Evolutionary conservation across 2,797 vertebrate species (phyloP).

Genomic region (Muscicapa comitata): DNA sequence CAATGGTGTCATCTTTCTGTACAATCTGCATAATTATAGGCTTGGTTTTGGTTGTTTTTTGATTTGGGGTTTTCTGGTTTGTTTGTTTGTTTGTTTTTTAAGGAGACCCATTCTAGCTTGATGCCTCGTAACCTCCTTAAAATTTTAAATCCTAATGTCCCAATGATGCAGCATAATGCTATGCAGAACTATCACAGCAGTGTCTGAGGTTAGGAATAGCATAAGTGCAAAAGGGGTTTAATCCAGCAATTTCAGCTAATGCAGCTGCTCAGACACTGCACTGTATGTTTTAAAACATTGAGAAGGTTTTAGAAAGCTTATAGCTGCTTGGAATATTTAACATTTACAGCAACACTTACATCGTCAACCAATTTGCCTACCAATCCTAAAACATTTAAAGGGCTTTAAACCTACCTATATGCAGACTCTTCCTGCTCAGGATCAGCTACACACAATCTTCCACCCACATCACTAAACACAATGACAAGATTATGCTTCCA

Average conservation of each 20-base stretch:
- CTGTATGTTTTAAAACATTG: not conserved
- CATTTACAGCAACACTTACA: not conserved
- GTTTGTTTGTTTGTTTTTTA: not conserved
- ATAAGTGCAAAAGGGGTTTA: not conserved
- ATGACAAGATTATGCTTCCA: constrained; percentile 24
- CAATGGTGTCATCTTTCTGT: not conserved
- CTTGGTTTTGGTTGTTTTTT: not conserved
- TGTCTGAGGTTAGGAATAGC: not conserved
- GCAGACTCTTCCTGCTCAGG: constrained; percentile 1
- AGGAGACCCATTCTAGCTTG: not conserved
- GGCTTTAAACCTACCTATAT: not conserved
- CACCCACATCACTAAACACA: constrained; percentile 16
- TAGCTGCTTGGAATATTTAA: not conserved
- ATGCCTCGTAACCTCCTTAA: not conserved
- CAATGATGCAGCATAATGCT: not conserved
- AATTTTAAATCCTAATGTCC: not conserved
- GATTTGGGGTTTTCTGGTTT: not conserved
- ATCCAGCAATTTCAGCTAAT: not conserved
- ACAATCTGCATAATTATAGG: not conserved
- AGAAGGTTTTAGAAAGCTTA: not conserved
- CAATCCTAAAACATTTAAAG: not conserved
- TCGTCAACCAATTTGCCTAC: not conserved
- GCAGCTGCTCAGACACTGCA: not conserved
- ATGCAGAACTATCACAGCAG: not conserved
- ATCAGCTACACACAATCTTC: constrained; percentile 1